phyloP scores from a whole-genome alignment of 2,888 invertebrate genomes.

The Agriopis leucophaearia region DNA sequence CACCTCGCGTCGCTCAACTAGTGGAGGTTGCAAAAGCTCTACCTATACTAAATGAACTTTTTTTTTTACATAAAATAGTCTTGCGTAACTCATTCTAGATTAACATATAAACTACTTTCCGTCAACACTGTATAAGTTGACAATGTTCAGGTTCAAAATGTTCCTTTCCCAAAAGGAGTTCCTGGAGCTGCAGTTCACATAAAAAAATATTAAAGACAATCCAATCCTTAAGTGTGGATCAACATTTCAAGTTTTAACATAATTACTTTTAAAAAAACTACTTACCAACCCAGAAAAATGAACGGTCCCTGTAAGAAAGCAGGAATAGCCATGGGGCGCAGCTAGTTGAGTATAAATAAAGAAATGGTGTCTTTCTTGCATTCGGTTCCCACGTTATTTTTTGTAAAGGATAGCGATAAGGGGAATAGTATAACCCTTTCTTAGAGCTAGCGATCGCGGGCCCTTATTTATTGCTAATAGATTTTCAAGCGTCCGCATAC shows the following conservation, averaged over 20 bases:
- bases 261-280: not conserved
- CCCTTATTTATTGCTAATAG: conserved; percentile 84
- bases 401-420: conserved; percentile 80
- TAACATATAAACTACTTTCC: too few relatives aligned
- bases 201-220: too few relatives aligned
- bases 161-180: too few relatives aligned
- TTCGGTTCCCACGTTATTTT: conserved; percentile 84
- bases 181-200: too few relatives aligned
- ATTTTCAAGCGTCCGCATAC: conserved; percentile 67
- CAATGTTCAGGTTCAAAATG: too few relatives aligned
- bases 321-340: not conserved
- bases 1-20: too few relatives aligned
- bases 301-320: not conserved
- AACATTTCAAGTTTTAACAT: not conserved
- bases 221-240: not conserved
- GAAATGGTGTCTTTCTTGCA: conserved; percentile 78
- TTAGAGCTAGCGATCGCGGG: conserved; percentile 76
- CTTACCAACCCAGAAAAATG: not conserved
- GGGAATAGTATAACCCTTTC: conserved; percentile 84
- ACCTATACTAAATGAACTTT: too few relatives aligned
- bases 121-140: too few relatives aligned
- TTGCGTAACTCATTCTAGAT: too few relatives aligned
- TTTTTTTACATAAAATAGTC: too few relatives aligned
- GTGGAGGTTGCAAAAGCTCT: too few relatives aligned
- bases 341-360: conserved; percentile 70